These are phyloP conservation scores for Enhydra lutris DNA, from an alignment of 2,113 vertebrate species.

Conservation along the genomic window DNA sequence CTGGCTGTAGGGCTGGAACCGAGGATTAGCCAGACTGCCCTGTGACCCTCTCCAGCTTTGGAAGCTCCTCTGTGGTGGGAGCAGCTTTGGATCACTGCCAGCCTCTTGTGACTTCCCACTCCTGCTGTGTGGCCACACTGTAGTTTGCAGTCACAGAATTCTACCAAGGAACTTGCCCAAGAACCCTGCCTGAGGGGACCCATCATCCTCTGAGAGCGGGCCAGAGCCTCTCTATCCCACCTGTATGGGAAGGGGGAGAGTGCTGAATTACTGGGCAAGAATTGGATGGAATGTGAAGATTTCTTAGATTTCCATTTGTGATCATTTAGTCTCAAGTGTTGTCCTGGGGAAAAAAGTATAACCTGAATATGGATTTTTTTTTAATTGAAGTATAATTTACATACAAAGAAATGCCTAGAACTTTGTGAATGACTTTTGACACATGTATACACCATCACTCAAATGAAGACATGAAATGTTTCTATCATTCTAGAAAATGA, in stretches of 20 bases:
- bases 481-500: neutral
- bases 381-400: neutral
- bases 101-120: neutral
- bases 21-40: neutral
- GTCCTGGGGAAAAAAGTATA: neutral
- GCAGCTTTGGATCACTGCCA: too few relatives aligned
- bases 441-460: neutral
- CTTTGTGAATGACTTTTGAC: neutral
- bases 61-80: neutral
- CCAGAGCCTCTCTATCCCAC: neutral
- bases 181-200: too few relatives aligned
- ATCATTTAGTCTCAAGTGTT: neutral
- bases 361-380: neutral
- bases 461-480: neutral
- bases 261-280: neutral
- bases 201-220: neutral
- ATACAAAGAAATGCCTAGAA: neutral
- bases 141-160: neutral
- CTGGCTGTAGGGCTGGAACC: neutral
- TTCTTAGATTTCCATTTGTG: neutral
- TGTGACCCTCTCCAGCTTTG: neutral
- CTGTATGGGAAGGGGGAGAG: neutral
- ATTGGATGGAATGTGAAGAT: neutral
- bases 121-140: fast-evolving
- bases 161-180: neutral